Evolutionary conservation across 2,113 vertebrate species (phyloP), one percentile per base, ranked within the genome.

Genomic region (Chaetops frenatus): DNA sequence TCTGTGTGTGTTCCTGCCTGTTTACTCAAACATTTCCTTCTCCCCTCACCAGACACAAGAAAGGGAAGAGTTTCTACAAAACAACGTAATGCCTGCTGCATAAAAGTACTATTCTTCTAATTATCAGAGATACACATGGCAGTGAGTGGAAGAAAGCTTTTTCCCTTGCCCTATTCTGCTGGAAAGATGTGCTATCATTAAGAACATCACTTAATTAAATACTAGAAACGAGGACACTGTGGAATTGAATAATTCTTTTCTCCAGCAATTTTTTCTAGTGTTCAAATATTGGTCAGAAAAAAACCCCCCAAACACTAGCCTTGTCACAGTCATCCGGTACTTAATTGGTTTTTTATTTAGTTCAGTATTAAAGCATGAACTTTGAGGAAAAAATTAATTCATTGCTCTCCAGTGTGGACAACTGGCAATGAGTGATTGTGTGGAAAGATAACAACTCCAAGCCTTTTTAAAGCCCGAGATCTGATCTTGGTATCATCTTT

Each of bases 191-290:
- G 82, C 45, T 97, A 95, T 97, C 81, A 92, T 95, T 95, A 92
- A 93, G 48, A 97, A 95, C 81, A 97, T 95, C 88, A 58, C 88
- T 92, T 94, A 97, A 97, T 97, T 97, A 98, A 97, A 95, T 97
- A 95, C 25, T 61, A 93, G 91, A 92, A 96, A 95, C 0, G 17
- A 96, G 81, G 81, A 93, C 58, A 88, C 45, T 96, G 91, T 66
- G 54, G 93, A 97, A 97, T 91, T 97, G 53, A 97, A 74, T 97
- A 91, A 87, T 62, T 94, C 66, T 92, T 95, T 96, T 88, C 60
- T 95, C 66, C 79, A n/a, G 86, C 44, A 81, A 74, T 84, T 93
- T 74, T 95, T 97, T 83, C 21, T 83, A 70, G 64, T 95, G 80
- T 95, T 96, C 84, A 96, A 95, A 96, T 79, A 91, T 48, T 95